phyloP scores from a whole-genome alignment of 2,113 vertebrate genomes.

The Ictalurus punctatus region DNA sequence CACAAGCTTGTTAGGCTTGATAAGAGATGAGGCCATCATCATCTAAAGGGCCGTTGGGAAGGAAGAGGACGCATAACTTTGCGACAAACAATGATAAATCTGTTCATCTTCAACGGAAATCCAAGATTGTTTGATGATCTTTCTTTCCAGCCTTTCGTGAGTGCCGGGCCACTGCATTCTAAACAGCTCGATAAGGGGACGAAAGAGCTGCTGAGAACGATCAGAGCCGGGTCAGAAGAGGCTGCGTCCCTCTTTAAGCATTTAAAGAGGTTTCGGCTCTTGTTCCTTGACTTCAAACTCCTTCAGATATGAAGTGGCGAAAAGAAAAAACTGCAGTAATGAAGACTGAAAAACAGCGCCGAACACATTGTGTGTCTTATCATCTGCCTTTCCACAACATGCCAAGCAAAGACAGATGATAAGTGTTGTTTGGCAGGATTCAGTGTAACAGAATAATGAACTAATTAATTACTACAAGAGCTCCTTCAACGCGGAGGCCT shows the following conservation, averaged over 20 bases:
- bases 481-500: conserved; percentile 21
- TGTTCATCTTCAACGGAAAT: conserved; percentile 1
- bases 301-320: not conserved
- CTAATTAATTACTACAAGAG: conserved; percentile 46
- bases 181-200: conserved; percentile 28
- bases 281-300: not conserved
- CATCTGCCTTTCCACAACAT: conserved; percentile 25
- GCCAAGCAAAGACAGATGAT: conserved; percentile 23
- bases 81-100: not conserved
- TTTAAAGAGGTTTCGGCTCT: conserved; percentile 14
- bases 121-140: not conserved
- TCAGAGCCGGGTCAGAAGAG: conserved; percentile 14
- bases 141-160: conserved; percentile 12
- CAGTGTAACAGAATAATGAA: conserved; percentile 34
- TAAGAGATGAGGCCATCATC: not conserved
- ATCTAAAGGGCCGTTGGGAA: not conserved
- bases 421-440: conserved; percentile 34
- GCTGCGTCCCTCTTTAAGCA: conserved; percentile 24
- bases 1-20: not conserved
- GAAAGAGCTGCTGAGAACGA: conserved; percentile 12
- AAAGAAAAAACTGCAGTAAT: not conserved
- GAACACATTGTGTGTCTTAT: not conserved
- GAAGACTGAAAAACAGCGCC: not conserved
- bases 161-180: not conserved
- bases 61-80: not conserved